These are phyloP conservation scores for Nyctalus aviator DNA, from an alignment of 2,797 vertebrate genomes.

Conservation along the genomic window DNA sequence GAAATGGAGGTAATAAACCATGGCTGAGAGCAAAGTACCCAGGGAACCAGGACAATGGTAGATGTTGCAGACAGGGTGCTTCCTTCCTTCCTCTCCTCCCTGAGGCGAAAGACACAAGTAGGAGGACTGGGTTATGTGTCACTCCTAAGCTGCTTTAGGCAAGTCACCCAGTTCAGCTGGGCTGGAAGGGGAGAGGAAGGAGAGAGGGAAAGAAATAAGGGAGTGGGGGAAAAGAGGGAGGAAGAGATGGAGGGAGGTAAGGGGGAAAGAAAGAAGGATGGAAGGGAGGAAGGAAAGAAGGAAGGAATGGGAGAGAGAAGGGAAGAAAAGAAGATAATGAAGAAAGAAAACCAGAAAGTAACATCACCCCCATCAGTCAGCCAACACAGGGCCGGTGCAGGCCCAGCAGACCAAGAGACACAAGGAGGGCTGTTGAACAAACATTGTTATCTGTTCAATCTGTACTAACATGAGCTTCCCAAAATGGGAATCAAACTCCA, in stretches of 20 bases:
- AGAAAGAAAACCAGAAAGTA: background rate
- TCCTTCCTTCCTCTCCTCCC: constrained; percentile 36
- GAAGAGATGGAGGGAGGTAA: no score
- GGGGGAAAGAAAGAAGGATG: background rate
- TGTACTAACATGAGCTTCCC: background rate
- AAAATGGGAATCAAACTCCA: background rate
- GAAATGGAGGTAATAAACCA: background rate
- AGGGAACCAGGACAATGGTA: background rate
- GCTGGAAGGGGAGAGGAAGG: background rate
- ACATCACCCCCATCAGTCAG: background rate
- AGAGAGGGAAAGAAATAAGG: no score
- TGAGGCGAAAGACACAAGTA: background rate
- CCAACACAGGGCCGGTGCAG: background rate
- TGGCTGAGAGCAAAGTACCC: background rate
- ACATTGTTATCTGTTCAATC: background rate
- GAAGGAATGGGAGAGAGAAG: background rate
- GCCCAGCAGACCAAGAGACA: background rate
- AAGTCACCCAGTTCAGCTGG: background rate
- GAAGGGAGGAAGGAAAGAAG: background rate
- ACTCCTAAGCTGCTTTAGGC: background rate
- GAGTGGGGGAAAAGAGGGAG: no score
- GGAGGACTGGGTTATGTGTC: background rate
- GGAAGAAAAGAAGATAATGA: background rate
- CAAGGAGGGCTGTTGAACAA: background rate
- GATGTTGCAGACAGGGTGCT: background rate